Evolutionary conservation across 2,888 invertebrate species (phyloP).

Genomic region (Eudasyphora cyanicolor): DNA sequence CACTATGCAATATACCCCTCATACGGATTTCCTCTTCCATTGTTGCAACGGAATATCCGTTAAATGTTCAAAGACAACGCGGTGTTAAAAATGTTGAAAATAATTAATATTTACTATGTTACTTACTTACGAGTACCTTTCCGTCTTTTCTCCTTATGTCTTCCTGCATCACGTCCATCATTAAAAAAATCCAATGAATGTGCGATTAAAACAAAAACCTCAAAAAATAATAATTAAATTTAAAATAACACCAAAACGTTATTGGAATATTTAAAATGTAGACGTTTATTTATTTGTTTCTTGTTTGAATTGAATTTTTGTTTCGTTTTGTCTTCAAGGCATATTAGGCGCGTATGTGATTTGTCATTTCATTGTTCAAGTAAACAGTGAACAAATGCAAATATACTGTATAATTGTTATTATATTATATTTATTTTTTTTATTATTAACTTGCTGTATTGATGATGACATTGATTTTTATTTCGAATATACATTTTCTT

Average conservation of each 20-base stretch:
- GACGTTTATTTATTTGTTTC: not conserved
- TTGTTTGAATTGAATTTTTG: not conserved
- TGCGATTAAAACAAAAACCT: slow-evolving; percentile 26
- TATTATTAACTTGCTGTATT: not conserved
- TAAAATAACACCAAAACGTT: slow-evolving; percentile 33
- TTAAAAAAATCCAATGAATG: slow-evolving; percentile 6
- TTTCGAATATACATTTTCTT: slow-evolving; percentile 20
- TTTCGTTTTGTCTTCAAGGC: not conserved
- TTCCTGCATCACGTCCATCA: slow-evolving; percentile 10
- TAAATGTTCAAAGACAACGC: not conserved
- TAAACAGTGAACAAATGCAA: slow-evolving; percentile 30
- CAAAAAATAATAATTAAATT: slow-evolving; percentile 3
- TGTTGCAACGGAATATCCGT: not conserved
- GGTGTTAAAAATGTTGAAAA: not conserved
- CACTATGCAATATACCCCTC: too few species aligned
- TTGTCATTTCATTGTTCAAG: slow-evolving; percentile 49
- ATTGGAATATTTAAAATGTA: slow-evolving; percentile 23
- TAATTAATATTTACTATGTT: not conserved
- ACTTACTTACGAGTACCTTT: not conserved
- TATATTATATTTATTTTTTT: not conserved
- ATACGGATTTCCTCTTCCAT: not conserved
- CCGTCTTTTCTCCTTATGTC: not conserved
- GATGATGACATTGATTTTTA: slow-evolving; percentile 13
- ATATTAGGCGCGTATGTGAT: not conserved
- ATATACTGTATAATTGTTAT: slow-evolving; percentile 14